Conservation (phyloP, 2,113 vertebrate species). For the Romanogobio albipinnatus region DNA sequence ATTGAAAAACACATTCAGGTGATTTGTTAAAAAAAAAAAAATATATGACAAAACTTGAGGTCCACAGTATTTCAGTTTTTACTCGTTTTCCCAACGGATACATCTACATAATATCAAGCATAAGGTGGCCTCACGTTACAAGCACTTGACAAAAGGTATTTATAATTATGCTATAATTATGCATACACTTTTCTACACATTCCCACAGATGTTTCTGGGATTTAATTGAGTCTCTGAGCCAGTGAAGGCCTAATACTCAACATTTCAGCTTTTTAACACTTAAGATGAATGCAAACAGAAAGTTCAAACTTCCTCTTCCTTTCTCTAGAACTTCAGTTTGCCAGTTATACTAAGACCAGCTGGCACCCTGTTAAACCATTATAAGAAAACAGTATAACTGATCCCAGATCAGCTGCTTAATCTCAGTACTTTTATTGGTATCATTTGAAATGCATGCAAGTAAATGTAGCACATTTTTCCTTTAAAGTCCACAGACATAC, state of each 20-base stretch:
- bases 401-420: conserved; percentile 44
- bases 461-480: conserved; percentile 8
- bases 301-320: background rate
- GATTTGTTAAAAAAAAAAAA: background rate
- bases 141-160: conserved; percentile 56
- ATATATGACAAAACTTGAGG: conserved; percentile 27
- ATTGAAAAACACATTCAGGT: background rate
- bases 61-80: conserved; percentile 66
- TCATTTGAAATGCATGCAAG: conserved; percentile 29
- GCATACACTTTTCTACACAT: conserved; percentile 64
- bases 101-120: conserved; percentile 72
- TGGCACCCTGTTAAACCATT: conserved; percentile 10
- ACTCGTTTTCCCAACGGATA: conserved; percentile 70
- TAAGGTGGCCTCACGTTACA: conserved; percentile 71
- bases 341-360: background rate
- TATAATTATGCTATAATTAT: conserved; percentile 50
- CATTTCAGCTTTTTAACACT: conserved; percentile 1
- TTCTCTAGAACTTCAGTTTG: background rate
- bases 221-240: background rate
- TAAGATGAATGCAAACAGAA: background rate
- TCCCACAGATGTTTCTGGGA: conserved; percentile 55
- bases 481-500: conserved; percentile 17
- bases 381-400: conserved; percentile 56
- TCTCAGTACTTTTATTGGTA: conserved; percentile 3
- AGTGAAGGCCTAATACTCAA: background rate